Conservation (phyloP, 1,140 invertebrate species). For the Rhizoglyphus robini region DNA sequence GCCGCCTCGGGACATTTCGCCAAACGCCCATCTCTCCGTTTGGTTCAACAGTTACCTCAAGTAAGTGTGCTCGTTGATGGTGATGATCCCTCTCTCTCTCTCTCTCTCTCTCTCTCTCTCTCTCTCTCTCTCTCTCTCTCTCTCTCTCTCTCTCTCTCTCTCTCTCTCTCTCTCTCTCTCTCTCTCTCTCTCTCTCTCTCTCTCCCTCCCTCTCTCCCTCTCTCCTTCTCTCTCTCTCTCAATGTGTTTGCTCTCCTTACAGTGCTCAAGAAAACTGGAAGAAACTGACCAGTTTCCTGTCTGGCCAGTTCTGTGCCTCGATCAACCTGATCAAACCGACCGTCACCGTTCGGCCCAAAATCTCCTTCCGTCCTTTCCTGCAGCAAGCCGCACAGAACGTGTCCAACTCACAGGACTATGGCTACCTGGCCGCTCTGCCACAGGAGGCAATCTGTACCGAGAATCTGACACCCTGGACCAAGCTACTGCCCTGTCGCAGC, state of each 20-base stretch:
- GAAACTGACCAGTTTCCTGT: constrained; percentile 69
- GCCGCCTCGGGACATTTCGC: constrained; percentile 63
- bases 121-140: too few species aligned
- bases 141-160: too few species aligned
- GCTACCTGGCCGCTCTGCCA: constrained; percentile 53
- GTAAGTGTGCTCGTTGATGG: not conserved
- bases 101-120: too few species aligned
- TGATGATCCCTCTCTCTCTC: constrained; percentile 5
- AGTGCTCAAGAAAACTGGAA: constrained; percentile 68
- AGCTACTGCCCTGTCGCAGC: constrained; percentile 66
- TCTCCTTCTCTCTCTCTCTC: too few species aligned
- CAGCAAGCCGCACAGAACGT: not conserved
- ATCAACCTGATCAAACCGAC: constrained; percentile 85
- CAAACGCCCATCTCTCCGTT: constrained; percentile 80
- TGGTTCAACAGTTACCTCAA: constrained; percentile 54
- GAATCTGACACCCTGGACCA: constrained; percentile 96
- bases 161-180: too few species aligned
- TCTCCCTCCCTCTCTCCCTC: too few species aligned
- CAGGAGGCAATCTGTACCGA: constrained; percentile 94
- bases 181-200: too few species aligned
- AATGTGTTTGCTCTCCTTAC: constrained; percentile 22
- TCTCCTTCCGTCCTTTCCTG: constrained; percentile 53
- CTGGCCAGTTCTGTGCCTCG: constrained; percentile 86
- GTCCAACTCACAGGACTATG: not conserved
- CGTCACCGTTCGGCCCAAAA: constrained; percentile 68